Evolutionary conservation across 92 coral and sea anemone genomes (phyloP).

Genomic region (Galaxea fascicularis): DNA sequence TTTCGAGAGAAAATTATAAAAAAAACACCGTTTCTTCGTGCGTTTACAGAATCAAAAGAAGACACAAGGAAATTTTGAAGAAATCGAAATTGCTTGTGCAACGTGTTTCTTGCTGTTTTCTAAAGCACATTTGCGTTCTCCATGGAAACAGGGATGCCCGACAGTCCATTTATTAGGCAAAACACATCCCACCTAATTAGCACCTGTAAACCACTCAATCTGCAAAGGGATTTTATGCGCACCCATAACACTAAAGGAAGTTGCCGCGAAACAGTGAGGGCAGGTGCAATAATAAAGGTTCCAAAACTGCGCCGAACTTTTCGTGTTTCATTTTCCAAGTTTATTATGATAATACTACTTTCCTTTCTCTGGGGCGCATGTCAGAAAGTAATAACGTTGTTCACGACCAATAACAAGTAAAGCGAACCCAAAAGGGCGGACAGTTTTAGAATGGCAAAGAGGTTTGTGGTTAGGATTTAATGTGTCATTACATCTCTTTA

Average conservation of each 20-base stretch:
- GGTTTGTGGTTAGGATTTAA: no score
- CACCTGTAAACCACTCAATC: constrained; percentile 2
- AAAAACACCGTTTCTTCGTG: not conserved
- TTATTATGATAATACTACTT: no score
- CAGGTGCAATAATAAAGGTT: not conserved
- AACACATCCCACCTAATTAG: not conserved
- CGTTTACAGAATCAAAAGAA: not conserved
- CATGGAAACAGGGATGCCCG: not conserved
- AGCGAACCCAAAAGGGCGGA: no score
- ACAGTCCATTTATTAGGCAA: not conserved
- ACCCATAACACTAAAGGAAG: not conserved
- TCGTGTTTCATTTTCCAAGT: not conserved
- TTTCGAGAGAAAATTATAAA: no score
- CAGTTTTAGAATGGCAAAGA: no score
- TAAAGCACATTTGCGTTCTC: not conserved
- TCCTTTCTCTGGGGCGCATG: no score
- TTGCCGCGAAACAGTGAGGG: not conserved
- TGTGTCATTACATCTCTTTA: no score
- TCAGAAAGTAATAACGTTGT: no score
- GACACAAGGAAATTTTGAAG: not conserved
- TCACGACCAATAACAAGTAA: no score
- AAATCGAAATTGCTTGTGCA: no score
- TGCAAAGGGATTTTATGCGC: not conserved
- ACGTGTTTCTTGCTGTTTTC: no score
- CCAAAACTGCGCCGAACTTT: not conserved